Evolutionary conservation across 1,140 invertebrate genomes (phyloP).

Genomic region (Pemphigus obesinymphae): DNA sequence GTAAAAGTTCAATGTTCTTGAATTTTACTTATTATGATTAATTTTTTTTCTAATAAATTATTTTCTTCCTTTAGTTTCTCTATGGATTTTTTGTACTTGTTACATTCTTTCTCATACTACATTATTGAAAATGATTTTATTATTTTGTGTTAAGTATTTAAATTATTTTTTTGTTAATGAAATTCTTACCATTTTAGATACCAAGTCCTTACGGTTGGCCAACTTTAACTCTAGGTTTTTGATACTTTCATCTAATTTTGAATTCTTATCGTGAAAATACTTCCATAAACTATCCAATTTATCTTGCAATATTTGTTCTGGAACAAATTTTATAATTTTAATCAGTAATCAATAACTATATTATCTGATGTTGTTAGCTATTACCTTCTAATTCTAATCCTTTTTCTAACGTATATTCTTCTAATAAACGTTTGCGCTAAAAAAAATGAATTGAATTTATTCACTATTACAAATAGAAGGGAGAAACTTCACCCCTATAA

Average conservation of each 20-base stretch:
- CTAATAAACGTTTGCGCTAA: not conserved
- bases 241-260: not conserved
- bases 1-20: not conserved
- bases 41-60: not conserved
- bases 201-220: too few species aligned
- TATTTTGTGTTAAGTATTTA: not conserved
- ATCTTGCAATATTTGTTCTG: not conserved
- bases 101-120: not conserved
- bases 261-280: not conserved
- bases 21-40: not conserved
- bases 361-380: not conserved
- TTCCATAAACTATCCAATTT: not conserved
- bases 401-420: not conserved
- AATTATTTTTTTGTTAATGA: not conserved
- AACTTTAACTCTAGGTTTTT: not conserved
- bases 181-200: not conserved
- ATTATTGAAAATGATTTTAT: not conserved
- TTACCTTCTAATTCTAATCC: not conserved
- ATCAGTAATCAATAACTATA: too few species aligned
- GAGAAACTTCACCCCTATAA: not conserved
- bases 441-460: too few species aligned
- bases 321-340: not conserved
- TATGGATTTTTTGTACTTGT: not conserved
- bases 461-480: not conserved
- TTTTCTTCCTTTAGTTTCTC: not conserved